These are phyloP conservation scores for Heterochromis multidens DNA, from an alignment of 2,113 vertebrate genomes.

Conservation along the genomic window DNA sequence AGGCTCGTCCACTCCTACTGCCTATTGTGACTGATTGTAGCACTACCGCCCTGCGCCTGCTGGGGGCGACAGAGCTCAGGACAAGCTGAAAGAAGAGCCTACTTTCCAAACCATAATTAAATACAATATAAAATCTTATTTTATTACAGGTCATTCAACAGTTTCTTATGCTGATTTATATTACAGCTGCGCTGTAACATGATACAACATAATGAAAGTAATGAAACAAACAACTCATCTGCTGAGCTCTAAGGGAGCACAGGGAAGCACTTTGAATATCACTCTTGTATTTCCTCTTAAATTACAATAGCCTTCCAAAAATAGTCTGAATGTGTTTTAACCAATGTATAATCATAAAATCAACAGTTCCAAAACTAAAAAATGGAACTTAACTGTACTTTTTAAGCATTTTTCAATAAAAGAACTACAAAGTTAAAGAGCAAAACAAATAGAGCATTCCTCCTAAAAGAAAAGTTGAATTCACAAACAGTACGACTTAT, in stretches of 20 bases:
- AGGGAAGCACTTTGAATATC: neutral
- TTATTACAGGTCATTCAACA: neutral
- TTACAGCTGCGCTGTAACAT: neutral
- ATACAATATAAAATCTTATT: neutral
- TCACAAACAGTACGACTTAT: neutral
- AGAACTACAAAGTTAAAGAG: neutral
- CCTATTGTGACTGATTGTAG: conserved; percentile 26
- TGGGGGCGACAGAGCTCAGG: conserved; percentile 31
- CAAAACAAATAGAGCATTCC: neutral
- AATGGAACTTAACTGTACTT: no score
- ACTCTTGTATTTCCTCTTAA: neutral
- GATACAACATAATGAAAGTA: neutral
- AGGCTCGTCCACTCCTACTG: conserved; percentile 33
- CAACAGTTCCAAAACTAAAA: no score
- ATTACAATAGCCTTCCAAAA: neutral
- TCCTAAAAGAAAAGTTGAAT: neutral
- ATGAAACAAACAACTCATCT: neutral
- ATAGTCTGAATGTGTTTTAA: neutral
- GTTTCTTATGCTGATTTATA: neutral
- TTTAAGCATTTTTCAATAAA: neutral
- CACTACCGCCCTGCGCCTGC: neutral
- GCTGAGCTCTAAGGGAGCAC: neutral
- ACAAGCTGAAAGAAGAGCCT: neutral
- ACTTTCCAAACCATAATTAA: neutral
- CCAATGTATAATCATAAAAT: neutral